Percentiles rank a stretch among this genome's conserved stretches.
phyloP scores from a whole-genome alignment of 1,140 invertebrate genomes.

The Neodiprion virginianus region DNA sequence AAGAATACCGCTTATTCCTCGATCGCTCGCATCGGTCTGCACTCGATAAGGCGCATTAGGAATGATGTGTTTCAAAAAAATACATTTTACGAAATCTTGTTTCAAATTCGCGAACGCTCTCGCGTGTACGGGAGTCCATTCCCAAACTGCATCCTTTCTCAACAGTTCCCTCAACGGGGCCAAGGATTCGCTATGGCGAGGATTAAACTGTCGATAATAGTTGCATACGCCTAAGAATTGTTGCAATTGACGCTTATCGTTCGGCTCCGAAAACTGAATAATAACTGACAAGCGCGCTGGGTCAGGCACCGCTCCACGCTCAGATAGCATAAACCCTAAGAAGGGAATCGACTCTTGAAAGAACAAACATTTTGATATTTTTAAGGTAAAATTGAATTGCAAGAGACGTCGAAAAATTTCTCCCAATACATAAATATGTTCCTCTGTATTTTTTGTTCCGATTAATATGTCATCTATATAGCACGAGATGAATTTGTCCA shows the following conservation, averaged over 20 bases:
- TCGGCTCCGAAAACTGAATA: constrained; percentile 38
- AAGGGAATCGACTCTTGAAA: constrained; percentile 31
- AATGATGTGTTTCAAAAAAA: too few relatives aligned
- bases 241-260: constrained; percentile 27
- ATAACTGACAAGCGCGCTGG: constrained; percentile 41
- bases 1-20: constrained; percentile 20
- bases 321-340: constrained; percentile 37
- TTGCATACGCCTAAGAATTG: constrained; percentile 18
- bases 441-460: neutral
- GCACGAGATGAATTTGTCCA: constrained; percentile 1
- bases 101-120: too few relatives aligned
- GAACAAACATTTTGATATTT: constrained; percentile 20
- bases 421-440: neutral
- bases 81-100: too few relatives aligned
- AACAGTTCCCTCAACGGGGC: constrained; percentile 23
- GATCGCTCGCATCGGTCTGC: constrained; percentile 16
- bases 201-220: constrained; percentile 24
- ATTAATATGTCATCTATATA: constrained; percentile 7
- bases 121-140: constrained; percentile 15
- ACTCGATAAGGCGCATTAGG: too few relatives aligned
- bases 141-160: constrained; percentile 20
- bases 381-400: constrained; percentile 7
- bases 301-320: constrained; percentile 40
- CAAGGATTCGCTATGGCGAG: constrained; percentile 12
- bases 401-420: neutral